phyloP scores from a whole-genome alignment of 2,797 vertebrate species.

The Tenualosa ilisha region DNA sequence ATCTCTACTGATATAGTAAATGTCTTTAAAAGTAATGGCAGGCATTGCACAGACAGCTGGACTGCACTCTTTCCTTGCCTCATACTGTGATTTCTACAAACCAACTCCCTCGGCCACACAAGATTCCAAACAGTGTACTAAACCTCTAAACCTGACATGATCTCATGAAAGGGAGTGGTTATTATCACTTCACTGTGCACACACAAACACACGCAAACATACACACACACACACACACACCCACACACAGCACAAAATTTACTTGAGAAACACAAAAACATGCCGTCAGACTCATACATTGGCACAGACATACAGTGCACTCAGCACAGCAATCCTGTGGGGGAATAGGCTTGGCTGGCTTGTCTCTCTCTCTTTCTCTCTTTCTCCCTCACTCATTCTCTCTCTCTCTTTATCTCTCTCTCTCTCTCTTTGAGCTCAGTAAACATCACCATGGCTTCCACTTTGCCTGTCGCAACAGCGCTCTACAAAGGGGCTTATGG shows the following conservation, averaged over 20 bases:
- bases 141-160: background rate
- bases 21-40: background rate
- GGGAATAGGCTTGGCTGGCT: background rate
- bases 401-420: background rate
- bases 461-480: background rate
- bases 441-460: background rate
- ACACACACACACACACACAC: background rate
- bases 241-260: background rate
- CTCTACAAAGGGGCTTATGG: conserved; percentile 13
- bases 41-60: background rate
- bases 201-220: background rate
- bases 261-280: background rate
- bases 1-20: background rate
- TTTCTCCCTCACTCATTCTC: background rate
- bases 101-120: background rate
- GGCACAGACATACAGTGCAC: background rate
- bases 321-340: conserved; percentile 10
- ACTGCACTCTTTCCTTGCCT: background rate
- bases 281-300: background rate
- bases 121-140: background rate
- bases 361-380: background rate
- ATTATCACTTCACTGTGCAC: conserved; percentile 1
- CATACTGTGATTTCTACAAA: background rate
- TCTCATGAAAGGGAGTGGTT: background rate
- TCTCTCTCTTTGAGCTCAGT: background rate